Evolutionary conservation across 1,140 invertebrate species (phyloP), one percentile per base, ranked within the genome.

Genomic region (Panulirus ornatus): DNA sequence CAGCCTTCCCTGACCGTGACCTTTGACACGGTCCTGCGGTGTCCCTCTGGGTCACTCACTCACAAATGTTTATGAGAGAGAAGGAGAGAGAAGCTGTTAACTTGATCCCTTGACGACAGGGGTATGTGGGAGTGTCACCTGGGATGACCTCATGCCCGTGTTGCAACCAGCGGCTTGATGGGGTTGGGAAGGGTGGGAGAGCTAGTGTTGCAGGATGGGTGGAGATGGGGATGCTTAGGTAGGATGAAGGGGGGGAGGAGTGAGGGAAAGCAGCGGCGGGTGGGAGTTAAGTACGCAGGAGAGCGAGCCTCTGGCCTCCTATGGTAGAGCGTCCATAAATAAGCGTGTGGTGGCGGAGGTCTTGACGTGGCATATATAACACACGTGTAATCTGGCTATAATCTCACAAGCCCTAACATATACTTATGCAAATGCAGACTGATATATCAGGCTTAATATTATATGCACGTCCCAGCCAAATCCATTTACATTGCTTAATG

Each of bases 401-500:
- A 89, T 89, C 58, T 89, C 78, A 82, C 44, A 71, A 47, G 78
- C 87, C 30, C 51, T 89, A 89, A 89, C 87, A 89, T 89, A 89
- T 83, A 89, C 87, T 89, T 89, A 89, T 89, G 87, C 78, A 89
- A 89, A 89, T 89, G 87, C 47, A 73, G 78, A 79, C 87, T 82
- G 87, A 89, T 89, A 89, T 89, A 82, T 82, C 79, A 47, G 30
- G 66, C 78, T 83, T 89, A 89, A 89, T 89, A 89, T 89, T 89
- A 89, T 89, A 89, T 89, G 87, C 79, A 89, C 79, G 87, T 89
- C 82, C 44, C 36, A 83, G 79, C 63, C 87, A 89, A 89, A 89
- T 89, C 87, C 87, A 83, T 89, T 89, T 89, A 89, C 87, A 89
- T 89, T 89, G 87, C 58, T 75, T 89, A 89, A 89, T 89, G 87